Conservation (phyloP, 2,888 invertebrate species). For the Eupithecia inturbata region DNA sequence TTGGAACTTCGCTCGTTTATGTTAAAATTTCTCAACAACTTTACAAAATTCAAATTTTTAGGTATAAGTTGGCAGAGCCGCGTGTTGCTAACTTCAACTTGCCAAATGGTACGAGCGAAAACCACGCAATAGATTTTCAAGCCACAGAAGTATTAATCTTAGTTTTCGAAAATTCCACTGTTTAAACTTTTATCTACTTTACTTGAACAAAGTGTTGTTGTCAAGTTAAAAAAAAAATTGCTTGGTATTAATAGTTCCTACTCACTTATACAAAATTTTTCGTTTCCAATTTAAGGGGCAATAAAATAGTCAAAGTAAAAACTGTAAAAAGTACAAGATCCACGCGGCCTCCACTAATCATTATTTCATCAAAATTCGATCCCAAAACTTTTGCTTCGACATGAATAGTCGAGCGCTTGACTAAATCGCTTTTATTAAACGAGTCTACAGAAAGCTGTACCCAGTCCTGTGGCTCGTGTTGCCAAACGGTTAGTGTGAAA, state of each 20-base stretch:
- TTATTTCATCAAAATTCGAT: conserved; percentile 1
- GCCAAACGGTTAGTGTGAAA: conserved; percentile 35
- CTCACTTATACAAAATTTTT: too few relatives aligned
- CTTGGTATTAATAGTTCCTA: too few relatives aligned
- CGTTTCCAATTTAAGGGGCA: too few relatives aligned
- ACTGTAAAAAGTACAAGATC: background rate
- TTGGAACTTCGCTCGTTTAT: conserved; percentile 62
- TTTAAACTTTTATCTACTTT: background rate
- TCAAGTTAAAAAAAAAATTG: background rate
- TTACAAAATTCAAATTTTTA: conserved; percentile 55
- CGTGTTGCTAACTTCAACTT: conserved; percentile 33
- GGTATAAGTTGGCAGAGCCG: conserved; percentile 43
- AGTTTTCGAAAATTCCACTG: background rate
- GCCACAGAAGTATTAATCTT: background rate
- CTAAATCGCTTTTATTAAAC: conserved; percentile 3
- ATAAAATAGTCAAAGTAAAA: too few relatives aligned
- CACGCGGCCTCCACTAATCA: background rate
- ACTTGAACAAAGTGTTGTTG: background rate
- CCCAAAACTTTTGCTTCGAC: background rate
- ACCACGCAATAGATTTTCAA: conserved; percentile 19
- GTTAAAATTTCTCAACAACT: conserved; percentile 62
- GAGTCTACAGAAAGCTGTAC: background rate
- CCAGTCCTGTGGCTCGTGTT: conserved; percentile 15
- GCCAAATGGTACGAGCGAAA: conserved; percentile 40
- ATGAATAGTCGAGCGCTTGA: background rate